Evolutionary conservation across 2,113 vertebrate genomes (phyloP).

Genomic region (Nothocercus julius): DNA sequence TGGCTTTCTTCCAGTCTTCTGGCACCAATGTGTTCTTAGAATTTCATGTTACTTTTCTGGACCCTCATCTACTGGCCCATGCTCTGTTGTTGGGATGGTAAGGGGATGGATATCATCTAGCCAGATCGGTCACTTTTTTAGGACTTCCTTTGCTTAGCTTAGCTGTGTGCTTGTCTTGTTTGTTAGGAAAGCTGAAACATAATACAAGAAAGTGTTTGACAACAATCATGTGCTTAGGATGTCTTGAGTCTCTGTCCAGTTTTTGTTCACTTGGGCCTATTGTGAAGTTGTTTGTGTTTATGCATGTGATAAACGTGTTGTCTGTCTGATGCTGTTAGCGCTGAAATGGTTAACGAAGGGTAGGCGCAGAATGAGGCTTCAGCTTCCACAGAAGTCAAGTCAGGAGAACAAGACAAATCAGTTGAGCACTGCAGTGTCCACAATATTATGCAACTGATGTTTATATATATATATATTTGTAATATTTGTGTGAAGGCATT

Average conservation of each 20-base stretch:
- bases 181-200: neutral
- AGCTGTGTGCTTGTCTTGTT: neutral
- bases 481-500: fast-evolving
- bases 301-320: fast-evolving
- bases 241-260: neutral
- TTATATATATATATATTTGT: no score
- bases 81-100: neutral
- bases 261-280: neutral
- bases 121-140: no score
- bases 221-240: neutral
- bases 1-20: no score
- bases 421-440: fast-evolving
- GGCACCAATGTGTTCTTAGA: no score
- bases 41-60: no score
- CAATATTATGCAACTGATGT: neutral
- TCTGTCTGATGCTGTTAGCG: neutral
- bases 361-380: neutral
- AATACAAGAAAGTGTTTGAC: neutral
- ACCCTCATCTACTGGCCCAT: neutral
- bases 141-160: no score
- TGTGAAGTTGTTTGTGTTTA: fast-evolving
- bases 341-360: neutral
- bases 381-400: neutral
- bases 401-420: neutral
- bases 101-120: neutral